Base-by-base conservation (phyloP, 2,888 invertebrate genomes). In the Plemyria rubiginata region DNA sequence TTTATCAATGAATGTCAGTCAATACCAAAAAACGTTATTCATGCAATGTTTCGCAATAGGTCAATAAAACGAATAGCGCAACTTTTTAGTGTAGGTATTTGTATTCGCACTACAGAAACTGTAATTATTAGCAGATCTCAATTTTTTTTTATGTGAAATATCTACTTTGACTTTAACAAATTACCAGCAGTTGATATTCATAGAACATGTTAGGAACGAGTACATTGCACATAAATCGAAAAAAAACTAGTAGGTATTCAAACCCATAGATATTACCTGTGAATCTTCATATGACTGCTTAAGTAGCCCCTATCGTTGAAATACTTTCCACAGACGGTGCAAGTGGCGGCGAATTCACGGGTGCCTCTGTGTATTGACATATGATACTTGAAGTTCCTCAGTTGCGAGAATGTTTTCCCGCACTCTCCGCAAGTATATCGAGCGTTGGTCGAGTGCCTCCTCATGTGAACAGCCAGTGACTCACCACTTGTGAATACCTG, bases 241-340 rank as follows among this genome's bases (percentile, higher is more conserved):
- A 8, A 45, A 45, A 45, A 16, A 15, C 0, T 15, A 13, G 0
- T 45, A 9, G 45, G 2, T 16, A 0, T 15, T 0, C 12, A 22
- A 16, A 48, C 9, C 12, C 22, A 22, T 36, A 28, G 1, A 49
- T 1, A 63, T 57, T 61, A 94, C 91, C 94, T 94, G 85, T 97
- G 97, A 71, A 97, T 97, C 88, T 97, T 97, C 95, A 97, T 95
- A 81, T 97, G 97, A 70, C 96, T 96, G 86, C 96, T 96, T 9
- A 97, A 93, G 81, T 97, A 97, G 40, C 97, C 97, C 72, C 95
- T 94, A 77, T 97, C 97, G 82, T 97, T 97, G 86, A 97, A 97
- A 72, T 95, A 95, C 86, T 97, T 97, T 29, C 96, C 97, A 79
- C 97, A 97, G 1, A 92, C 88, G 0, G 87, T 78, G 71, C 92